phyloP scores from a whole-genome alignment of 1,140 invertebrate genomes.

The Papilio machaon region DNA sequence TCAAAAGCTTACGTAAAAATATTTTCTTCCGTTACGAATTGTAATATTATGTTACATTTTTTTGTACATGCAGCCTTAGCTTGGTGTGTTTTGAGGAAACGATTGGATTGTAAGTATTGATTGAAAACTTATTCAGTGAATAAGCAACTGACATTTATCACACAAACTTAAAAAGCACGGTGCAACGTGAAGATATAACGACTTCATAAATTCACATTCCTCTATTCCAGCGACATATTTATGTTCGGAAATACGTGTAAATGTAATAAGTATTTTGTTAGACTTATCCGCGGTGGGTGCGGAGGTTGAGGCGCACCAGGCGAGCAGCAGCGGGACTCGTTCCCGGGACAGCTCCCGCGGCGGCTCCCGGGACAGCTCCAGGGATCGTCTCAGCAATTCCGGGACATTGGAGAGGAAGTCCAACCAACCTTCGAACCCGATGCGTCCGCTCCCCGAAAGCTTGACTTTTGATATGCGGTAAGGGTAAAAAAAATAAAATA shows the following conservation, averaged over 20 bases:
- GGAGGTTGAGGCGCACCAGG: constrained; percentile 82
- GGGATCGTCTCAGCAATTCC: constrained; percentile 76
- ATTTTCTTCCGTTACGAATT: not conserved
- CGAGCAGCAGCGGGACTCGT: constrained; percentile 54
- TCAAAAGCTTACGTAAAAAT: not conserved
- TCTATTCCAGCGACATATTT: not conserved
- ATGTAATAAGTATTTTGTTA: constrained; percentile 57
- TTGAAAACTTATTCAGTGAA: not conserved
- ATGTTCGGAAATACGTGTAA: not conserved
- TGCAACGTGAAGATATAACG: not conserved
- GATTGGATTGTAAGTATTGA: constrained; percentile 92
- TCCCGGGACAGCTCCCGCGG: constrained; percentile 79
- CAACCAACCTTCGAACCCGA: constrained; percentile 70
- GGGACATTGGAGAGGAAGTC: constrained; percentile 76
- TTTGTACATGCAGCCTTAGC: constrained; percentile 88
- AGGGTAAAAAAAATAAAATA: constrained; percentile 17
- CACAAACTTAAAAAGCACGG: not conserved
- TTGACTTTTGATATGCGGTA: constrained; percentile 95
- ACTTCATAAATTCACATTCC: not conserved
- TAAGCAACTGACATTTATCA: not conserved
- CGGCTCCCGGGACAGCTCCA: constrained; percentile 76
- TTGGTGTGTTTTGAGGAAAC: constrained; percentile 94
- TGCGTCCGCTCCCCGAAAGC: constrained; percentile 91
- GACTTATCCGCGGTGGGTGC: constrained; percentile 90
- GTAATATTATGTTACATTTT: constrained; percentile 58